Percentiles rank a stretch among this genome's conserved stretches.
Evolutionary conservation across 2,113 vertebrate genomes (phyloP).

Genomic region (Pangasianodon gigas): DNA sequence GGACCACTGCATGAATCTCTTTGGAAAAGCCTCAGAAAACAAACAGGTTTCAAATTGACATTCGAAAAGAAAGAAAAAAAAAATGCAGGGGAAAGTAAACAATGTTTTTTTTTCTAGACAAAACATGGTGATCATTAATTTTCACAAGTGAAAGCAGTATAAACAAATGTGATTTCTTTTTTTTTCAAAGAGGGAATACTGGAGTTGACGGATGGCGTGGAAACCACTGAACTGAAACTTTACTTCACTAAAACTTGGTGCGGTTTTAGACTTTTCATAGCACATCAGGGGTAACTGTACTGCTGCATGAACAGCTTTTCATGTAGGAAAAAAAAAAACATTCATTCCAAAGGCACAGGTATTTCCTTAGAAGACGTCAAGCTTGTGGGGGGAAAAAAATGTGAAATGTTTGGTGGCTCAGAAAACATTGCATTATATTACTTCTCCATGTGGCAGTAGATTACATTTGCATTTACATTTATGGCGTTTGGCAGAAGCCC

Average conservation of each 20-base stretch:
- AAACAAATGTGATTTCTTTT: background rate
- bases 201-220: background rate
- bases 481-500: too few relatives aligned
- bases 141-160: background rate
- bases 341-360: background rate
- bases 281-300: conserved; percentile 1
- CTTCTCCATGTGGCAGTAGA: background rate
- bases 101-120: conserved; percentile 1
- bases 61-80: background rate
- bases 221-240: background rate
- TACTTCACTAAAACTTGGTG: background rate
- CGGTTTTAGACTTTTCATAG: conserved; percentile 8
- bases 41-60: background rate
- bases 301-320: conserved; percentile 1
- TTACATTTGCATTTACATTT: background rate
- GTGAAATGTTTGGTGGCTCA: background rate
- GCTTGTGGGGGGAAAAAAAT: background rate
- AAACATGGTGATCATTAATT: background rate
- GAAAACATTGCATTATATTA: background rate
- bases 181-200: background rate
- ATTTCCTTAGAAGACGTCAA: background rate
- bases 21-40: background rate
- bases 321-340: background rate
- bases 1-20: conserved; percentile 19
- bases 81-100: background rate